phyloP scores from a whole-genome alignment of 53 echinoderm and acorn worm species.

The Hippasteria phrygiana region DNA sequence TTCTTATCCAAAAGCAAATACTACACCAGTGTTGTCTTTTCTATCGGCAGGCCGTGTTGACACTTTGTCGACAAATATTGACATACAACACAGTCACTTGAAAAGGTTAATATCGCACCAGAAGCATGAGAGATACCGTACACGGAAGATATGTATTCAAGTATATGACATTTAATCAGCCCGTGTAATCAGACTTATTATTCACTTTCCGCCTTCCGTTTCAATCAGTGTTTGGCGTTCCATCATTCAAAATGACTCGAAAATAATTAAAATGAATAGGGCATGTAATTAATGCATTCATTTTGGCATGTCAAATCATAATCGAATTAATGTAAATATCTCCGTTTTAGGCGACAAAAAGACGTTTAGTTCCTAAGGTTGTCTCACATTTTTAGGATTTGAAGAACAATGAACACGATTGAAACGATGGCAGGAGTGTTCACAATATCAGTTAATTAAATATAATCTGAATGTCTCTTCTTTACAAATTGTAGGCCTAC shows the following conservation, averaged over 20 bases:
- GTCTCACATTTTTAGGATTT: no score
- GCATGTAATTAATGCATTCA: neutral
- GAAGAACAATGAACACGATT: no score
- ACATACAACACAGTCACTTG: slow-evolving; percentile 40
- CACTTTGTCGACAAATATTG: slow-evolving; percentile 34
- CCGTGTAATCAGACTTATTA: slow-evolving; percentile 4
- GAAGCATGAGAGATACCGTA: neutral
- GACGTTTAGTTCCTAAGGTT: no score
- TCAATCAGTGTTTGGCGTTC: neutral
- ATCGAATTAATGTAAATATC: neutral
- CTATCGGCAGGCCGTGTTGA: slow-evolving; percentile 32
- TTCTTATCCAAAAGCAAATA: slow-evolving; percentile 8
- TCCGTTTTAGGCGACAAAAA: neutral
- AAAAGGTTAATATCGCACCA: neutral
- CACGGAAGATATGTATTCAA: neutral
- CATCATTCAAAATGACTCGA: neutral
- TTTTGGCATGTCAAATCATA: neutral
- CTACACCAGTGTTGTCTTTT: neutral
- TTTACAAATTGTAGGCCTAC: no score
- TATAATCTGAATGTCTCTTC: no score
- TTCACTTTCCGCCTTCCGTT: neutral
- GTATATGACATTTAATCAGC: slow-evolving; percentile 16
- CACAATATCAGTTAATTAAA: no score
- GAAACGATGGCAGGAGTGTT: no score
- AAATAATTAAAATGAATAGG: neutral